Evolutionary conservation across 2,797 vertebrate genomes (phyloP).

Genomic region (Tauraco hartlaubi): DNA sequence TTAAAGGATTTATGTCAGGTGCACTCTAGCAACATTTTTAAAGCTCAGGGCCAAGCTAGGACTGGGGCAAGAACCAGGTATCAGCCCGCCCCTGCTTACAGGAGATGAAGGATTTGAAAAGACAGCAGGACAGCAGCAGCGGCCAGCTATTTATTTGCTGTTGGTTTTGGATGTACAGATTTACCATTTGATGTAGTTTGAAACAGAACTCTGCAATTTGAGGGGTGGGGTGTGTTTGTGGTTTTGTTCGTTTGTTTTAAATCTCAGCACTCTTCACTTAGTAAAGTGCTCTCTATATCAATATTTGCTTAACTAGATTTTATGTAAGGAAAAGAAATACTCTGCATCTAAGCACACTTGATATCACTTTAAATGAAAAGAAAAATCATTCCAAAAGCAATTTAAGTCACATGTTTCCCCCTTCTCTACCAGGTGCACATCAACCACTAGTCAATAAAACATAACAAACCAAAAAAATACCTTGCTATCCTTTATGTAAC

Average conservation of each 20-base stretch:
- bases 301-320: not conserved
- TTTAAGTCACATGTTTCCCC: not conserved
- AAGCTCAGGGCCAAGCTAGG: not conserved
- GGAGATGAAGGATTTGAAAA: not conserved
- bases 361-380: not conserved
- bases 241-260: not conserved
- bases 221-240: accelerated
- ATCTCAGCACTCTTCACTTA: not conserved
- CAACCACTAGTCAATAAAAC: not conserved
- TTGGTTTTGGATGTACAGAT: not conserved
- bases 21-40: not conserved
- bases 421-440: not conserved
- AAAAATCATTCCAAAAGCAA: not conserved
- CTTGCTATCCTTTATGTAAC: not conserved
- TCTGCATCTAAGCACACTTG: not conserved
- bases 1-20: not conserved
- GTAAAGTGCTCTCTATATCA: not conserved
- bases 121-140: not conserved
- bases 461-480: not conserved
- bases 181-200: not conserved
- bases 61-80: not conserved
- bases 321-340: not conserved
- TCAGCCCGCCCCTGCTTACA: not conserved
- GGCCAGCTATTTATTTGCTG: not conserved
- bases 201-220: not conserved